A percentile compares a stretch with the other conserved stretches of the same genome.
phyloP scores from a whole-genome alignment of 2,888 invertebrate species.

The Pyrgus malvae region DNA sequence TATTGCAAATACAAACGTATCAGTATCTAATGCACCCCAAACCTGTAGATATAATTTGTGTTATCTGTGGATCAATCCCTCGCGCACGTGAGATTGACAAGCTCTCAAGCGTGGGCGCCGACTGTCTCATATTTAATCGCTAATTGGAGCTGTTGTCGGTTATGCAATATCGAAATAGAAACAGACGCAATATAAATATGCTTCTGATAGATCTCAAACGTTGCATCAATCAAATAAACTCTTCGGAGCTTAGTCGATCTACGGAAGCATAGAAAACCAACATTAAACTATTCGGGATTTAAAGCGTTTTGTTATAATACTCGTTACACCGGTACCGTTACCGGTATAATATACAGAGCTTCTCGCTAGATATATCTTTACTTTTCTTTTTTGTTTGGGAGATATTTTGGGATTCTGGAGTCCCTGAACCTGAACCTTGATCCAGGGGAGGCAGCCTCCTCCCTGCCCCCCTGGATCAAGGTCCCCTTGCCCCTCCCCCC shows the following conservation, averaged over 20 bases:
- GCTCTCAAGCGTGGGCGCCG: slow-evolving; percentile 37
- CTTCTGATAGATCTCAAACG: slow-evolving; percentile 38
- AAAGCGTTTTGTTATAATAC: too few relatives aligned
- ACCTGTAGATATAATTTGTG: not conserved
- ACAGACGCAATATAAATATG: slow-evolving; percentile 39
- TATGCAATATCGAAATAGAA: slow-evolving; percentile 46
- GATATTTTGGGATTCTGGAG: too few relatives aligned
- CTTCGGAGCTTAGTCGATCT: not conserved
- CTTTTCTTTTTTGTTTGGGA: too few relatives aligned
- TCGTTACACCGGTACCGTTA: too few relatives aligned
- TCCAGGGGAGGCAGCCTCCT: too few relatives aligned
- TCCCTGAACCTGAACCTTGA: too few relatives aligned
- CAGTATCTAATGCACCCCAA: too few relatives aligned
- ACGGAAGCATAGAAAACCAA: not conserved
- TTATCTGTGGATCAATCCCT: slow-evolving; percentile 11
- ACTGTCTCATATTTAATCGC: slow-evolving; percentile 53
- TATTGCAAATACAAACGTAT: too few relatives aligned
- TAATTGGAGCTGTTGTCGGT: slow-evolving; percentile 54
- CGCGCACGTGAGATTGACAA: slow-evolving; percentile 34
- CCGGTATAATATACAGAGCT: too few relatives aligned
- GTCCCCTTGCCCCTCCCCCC: too few relatives aligned
- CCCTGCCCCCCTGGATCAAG: too few relatives aligned
- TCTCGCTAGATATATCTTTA: too few relatives aligned
- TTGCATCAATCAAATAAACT: slow-evolving; percentile 34
- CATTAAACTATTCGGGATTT: not conserved